phyloP scores from a whole-genome alignment of 2,888 invertebrate genomes.

The Caenorhabditis sp. region DNA sequence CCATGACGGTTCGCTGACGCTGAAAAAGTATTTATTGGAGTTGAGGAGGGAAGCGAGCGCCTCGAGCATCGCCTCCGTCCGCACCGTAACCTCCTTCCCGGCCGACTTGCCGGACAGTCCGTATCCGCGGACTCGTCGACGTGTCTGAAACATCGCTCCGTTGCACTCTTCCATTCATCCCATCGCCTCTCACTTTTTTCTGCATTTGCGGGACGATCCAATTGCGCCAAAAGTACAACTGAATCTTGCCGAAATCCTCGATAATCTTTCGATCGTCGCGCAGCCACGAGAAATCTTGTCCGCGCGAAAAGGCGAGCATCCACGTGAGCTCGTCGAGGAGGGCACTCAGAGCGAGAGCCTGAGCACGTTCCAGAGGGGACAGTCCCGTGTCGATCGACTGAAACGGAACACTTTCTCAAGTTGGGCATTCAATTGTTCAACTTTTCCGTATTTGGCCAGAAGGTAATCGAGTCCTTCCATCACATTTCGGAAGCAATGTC shows the following conservation, averaged over 20 bases:
- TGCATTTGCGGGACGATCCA: constrained; percentile 52
- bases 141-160: constrained; percentile 20
- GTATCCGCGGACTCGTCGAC: constrained; percentile 47
- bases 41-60: constrained; percentile 35
- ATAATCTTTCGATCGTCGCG: constrained; percentile 49
- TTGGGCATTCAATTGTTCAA: too few species aligned
- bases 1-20: constrained; percentile 49
- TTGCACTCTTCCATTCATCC: too few species aligned
- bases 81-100: constrained; percentile 29
- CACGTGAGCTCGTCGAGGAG: constrained; percentile 51
- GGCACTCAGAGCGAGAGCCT: constrained; percentile 51
- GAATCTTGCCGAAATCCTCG: constrained; percentile 44
- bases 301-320: constrained; percentile 57
- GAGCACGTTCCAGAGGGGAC: constrained; percentile 46
- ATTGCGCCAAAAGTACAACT: constrained; percentile 53
- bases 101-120: constrained; percentile 47
- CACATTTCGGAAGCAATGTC: constrained; percentile 44
- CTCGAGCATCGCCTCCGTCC: constrained; percentile 54
- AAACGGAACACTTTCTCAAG: too few species aligned
- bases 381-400: constrained; percentile 48
- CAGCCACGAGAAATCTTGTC: constrained; percentile 48
- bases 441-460: constrained; percentile 47
- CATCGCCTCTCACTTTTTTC: constrained; percentile 35
- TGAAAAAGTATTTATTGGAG: constrained; percentile 51
- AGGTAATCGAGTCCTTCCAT: constrained; percentile 57